Conservation (phyloP, 92 coral and sea anemone species). For the Actinostola sp. region DNA sequence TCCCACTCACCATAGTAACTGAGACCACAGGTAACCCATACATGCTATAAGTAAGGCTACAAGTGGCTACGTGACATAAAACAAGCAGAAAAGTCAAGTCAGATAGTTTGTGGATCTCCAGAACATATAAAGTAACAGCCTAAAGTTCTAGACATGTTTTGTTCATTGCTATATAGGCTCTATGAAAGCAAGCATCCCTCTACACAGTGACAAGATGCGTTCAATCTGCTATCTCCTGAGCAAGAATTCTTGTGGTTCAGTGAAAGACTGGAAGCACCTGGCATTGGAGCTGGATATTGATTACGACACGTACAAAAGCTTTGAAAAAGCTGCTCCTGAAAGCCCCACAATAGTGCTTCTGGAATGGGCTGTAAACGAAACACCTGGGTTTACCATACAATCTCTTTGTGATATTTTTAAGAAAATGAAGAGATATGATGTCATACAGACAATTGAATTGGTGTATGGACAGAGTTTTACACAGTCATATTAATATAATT, state of each 20-base stretch:
- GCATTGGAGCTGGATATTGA: slow-evolving; percentile 29
- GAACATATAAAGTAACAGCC: not conserved
- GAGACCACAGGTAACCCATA: too few species aligned
- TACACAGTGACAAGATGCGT: slow-evolving; percentile 20
- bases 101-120: not conserved
- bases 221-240: slow-evolving; percentile 24
- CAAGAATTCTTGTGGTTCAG: slow-evolving; percentile 21
- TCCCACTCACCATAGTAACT: too few species aligned
- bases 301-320: slow-evolving; percentile 3
- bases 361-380: slow-evolving; percentile 46
- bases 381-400: slow-evolving; percentile 18
- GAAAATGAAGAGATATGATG: slow-evolving; percentile 58
- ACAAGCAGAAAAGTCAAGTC: not conserved
- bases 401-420: slow-evolving; percentile 24
- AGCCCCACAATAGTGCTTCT: slow-evolving; percentile 55
- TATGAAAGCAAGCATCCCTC: slow-evolving; percentile 28
- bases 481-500: not conserved
- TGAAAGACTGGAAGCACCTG: slow-evolving; percentile 31
- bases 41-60: too few species aligned
- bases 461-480: slow-evolving; percentile 20
- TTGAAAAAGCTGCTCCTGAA: slow-evolving; percentile 22
- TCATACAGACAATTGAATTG: slow-evolving; percentile 35
- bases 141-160: not conserved
- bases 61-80: too few species aligned
- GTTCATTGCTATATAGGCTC: not conserved